phyloP scores from a whole-genome alignment of 2,888 invertebrate genomes.

The Torymus auratus region DNA sequence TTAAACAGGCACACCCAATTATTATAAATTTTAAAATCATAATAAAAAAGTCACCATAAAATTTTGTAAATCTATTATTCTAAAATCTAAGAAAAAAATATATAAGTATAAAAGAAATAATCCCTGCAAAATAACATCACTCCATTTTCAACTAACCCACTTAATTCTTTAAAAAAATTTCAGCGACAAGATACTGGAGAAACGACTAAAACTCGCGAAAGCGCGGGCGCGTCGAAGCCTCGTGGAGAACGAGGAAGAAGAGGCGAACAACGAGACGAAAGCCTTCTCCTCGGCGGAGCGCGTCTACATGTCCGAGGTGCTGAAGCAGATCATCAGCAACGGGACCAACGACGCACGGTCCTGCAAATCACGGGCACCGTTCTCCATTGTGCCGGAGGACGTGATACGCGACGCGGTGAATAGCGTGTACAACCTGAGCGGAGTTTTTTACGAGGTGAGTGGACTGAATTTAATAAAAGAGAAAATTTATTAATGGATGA shows the following conservation, averaged over 20 bases:
- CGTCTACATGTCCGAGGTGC: slow-evolving; percentile 68
- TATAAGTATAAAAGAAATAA: too few relatives aligned
- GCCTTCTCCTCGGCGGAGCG: slow-evolving; percentile 70
- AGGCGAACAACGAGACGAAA: slow-evolving; percentile 64
- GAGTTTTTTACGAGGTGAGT: slow-evolving; percentile 65
- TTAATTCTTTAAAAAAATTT: background rate
- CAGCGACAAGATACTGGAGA: slow-evolving; percentile 75
- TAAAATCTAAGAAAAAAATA: too few relatives aligned
- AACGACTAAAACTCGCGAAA: slow-evolving; percentile 72
- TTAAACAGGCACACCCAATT: too few relatives aligned
- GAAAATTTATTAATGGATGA: too few relatives aligned
- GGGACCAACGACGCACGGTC: slow-evolving; percentile 66
- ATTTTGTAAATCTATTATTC: too few relatives aligned
- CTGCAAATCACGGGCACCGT: slow-evolving; percentile 64
- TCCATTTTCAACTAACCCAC: background rate
- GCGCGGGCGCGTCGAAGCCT: slow-evolving; percentile 66
- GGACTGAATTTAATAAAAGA: background rate
- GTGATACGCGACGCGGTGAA: slow-evolving; percentile 64
- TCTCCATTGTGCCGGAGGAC: slow-evolving; percentile 59
- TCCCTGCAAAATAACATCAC: too few relatives aligned
- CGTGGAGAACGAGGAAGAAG: slow-evolving; percentile 64
- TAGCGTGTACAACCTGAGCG: slow-evolving; percentile 64
- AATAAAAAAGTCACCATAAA: too few relatives aligned
- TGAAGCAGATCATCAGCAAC: slow-evolving; percentile 71
- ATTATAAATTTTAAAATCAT: too few relatives aligned